Base-by-base conservation (phyloP, 1,140 invertebrate genomes). In the Ips typographus region DNA sequence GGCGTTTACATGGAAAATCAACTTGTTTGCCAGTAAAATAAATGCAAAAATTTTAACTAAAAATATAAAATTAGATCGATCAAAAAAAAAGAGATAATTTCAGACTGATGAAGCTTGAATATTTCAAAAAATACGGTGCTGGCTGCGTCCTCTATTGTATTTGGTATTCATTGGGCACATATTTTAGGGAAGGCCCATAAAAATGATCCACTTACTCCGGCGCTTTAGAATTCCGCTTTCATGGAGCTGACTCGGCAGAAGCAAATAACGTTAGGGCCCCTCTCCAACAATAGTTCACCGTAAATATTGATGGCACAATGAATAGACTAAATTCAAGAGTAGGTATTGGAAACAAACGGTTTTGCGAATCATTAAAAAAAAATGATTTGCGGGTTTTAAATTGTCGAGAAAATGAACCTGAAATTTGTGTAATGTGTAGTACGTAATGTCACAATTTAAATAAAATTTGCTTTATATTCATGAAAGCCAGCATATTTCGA, bases 181-280 rank as follows among this genome's bases (percentile, higher is more conserved):
- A 59, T 59, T 59, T 59, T 59, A 59, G 38, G n/a, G 57, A 59
- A 40, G 40, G 41, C 57, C 57, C 57, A 59, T 59, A 59, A 59
- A 59, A 59, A 59, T 59, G 57, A 59, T 59, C 57, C 57, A 59
- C 57, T 59, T 59, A 59, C 57, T 42, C 57, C n/a, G 8, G 38
- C 57, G 57, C 40, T 59, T 59, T 59, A 59, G 57, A 59, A 59
- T 59, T 59, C 57, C 39, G 57, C 40, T 42, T 59, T 59, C 57
- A 40, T 42, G 40, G 57, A 40, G 57, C 57, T 59, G 57, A 59
- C 39, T 59, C 39, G 39, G 57, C 57, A 59, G 40, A 42, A 59
- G 57, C 57, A 59, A 59, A 59, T 59, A 59, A 59, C 41, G 57
- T 59, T 59, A 59, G 57, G 57, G 40, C 40, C 38, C 57, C 37